Evolutionary conservation across 2,113 vertebrate species (phyloP).

Genomic region (Toxotes chatareus): DNA sequence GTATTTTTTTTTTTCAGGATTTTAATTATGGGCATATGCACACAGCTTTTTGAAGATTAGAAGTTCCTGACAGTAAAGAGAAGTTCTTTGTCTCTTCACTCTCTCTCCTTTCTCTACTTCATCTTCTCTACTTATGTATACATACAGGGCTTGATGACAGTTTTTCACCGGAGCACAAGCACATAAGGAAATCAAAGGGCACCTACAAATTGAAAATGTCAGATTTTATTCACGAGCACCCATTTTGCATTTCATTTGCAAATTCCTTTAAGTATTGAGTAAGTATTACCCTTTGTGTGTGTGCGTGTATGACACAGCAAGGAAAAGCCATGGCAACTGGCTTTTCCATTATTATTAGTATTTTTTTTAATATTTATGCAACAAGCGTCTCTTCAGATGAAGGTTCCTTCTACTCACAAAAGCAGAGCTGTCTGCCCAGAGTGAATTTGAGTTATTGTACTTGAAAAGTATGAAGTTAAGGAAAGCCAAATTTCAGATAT

Average conservation of each 20-base stretch:
- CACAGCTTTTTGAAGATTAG: not conserved
- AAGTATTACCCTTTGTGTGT: not conserved
- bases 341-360: too few relatives aligned
- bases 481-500: not conserved
- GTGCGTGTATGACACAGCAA: not conserved
- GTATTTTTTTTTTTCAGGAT: conserved; percentile 11
- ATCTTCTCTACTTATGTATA: not conserved
- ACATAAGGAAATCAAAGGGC: not conserved
- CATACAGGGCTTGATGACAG: not conserved
- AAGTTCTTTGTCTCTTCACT: conserved; percentile 3
- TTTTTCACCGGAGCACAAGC: not conserved
- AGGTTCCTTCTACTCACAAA: not conserved
- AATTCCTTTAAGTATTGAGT: conserved; percentile 2
- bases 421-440: not conserved
- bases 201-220: conserved; percentile 13
- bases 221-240: conserved; percentile 21
- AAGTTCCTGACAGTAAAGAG: conserved; percentile 9
- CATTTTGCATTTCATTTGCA: conserved; percentile 15
- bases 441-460: not conserved
- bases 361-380: not conserved
- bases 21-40: conserved; percentile 50
- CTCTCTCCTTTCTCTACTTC: not conserved
- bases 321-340: too few relatives aligned
- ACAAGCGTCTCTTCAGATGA: conserved; percentile 3
- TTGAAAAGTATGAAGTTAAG: not conserved